Evolutionary conservation across 2,888 invertebrate species (phyloP).

Genomic region (Rhamnusium bicolor): DNA sequence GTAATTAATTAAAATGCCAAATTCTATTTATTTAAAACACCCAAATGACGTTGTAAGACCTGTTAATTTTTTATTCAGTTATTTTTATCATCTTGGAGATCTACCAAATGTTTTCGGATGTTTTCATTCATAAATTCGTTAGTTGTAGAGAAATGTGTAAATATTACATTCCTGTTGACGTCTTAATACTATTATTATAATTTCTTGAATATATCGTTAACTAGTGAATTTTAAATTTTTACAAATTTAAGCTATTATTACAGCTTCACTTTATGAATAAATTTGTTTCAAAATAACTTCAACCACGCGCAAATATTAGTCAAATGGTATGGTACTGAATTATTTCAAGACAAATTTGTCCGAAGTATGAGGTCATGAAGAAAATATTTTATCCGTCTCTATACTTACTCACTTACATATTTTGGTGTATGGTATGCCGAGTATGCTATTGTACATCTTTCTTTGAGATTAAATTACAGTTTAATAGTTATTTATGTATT

Average conservation of each 20-base stretch:
- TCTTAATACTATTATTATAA: neutral
- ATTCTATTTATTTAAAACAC: neutral
- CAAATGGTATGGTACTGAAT: neutral
- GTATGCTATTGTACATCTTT: neutral
- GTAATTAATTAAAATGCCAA: neutral
- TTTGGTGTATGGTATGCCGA: neutral
- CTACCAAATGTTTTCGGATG: slow-evolving; percentile 19
- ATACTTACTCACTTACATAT: neutral
- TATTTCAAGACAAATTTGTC: neutral
- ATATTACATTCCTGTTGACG: neutral
- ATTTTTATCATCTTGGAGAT: slow-evolving; percentile 25
- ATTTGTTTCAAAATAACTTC: neutral
- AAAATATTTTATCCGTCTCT: neutral
- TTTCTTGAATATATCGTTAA: neutral
- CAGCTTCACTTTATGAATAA: neutral
- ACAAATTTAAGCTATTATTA: neutral
- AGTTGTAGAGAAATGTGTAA: neutral
- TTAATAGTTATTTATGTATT: neutral
- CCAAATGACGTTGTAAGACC: neutral
- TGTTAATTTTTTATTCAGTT: neutral
- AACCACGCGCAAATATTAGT: neutral
- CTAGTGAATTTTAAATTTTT: neutral
- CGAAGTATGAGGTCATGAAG: neutral
- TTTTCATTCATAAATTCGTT: slow-evolving; percentile 33
- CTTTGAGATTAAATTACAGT: neutral